Evolutionary conservation across 2,888 invertebrate genomes (phyloP).

Genomic region (Ornithoptera priamus): DNA sequence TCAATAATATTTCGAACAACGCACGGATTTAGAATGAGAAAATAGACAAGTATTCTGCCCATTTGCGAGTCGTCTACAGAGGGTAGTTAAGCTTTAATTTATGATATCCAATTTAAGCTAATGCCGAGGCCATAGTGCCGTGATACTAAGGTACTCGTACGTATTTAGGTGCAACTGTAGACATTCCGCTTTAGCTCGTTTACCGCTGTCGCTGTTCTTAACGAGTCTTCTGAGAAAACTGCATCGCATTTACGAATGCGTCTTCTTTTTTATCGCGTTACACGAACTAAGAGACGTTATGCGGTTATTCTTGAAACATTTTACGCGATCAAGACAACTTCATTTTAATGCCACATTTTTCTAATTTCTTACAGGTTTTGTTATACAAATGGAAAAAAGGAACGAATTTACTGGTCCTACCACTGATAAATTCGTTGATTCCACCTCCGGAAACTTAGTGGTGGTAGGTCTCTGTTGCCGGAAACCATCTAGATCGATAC

Average conservation of each 20-base stretch:
- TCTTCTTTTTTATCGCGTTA: conserved; percentile 46
- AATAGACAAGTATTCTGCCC: conserved; percentile 18
- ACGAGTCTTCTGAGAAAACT: conserved; percentile 43
- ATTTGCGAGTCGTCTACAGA: conserved; percentile 21
- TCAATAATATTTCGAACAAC: conserved; percentile 9
- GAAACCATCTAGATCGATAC: no score
- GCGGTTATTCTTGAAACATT: not conserved
- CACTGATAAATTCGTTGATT: no score
- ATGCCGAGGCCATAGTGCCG: conserved; percentile 24
- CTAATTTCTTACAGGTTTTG: not conserved
- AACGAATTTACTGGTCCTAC: no score
- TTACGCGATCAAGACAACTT: not conserved
- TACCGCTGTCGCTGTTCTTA: conserved; percentile 32
- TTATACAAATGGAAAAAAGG: no score
- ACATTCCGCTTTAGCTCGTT: conserved; percentile 32
- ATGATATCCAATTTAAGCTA: conserved; percentile 30
- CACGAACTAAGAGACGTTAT: conserved; percentile 8
- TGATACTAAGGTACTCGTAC: conserved; percentile 21
- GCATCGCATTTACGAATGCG: conserved; percentile 34
- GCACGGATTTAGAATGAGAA: conserved; percentile 16
- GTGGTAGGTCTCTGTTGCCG: no score
- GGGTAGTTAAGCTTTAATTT: conserved; percentile 29
- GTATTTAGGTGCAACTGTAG: conserved; percentile 28
- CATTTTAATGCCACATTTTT: not conserved
- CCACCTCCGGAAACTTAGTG: no score